Evolutionary conservation across 2,797 vertebrate genomes (phyloP).

Genomic region (Otus scops): DNA sequence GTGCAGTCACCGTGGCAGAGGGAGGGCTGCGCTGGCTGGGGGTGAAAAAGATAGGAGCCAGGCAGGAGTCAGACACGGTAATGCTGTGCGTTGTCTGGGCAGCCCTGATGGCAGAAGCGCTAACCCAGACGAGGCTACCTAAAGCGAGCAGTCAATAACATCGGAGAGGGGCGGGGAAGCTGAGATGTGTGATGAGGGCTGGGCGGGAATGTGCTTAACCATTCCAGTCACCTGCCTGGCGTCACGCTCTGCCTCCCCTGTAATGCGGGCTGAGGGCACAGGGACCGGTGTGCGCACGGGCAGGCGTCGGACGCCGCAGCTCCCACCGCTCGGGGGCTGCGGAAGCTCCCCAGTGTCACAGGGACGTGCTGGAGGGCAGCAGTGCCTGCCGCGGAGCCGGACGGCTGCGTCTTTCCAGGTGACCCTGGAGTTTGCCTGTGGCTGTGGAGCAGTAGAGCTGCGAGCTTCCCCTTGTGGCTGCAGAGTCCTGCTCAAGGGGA

Average conservation of each 20-base stretch:
- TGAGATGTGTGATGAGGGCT: rapidly evolving
- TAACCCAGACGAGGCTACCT: rapidly evolving
- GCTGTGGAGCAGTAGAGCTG: neutral
- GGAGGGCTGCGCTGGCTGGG: neutral
- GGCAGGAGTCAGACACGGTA: rapidly evolving
- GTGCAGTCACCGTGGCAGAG: neutral
- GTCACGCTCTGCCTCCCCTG: neutral
- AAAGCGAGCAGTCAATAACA: rapidly evolving
- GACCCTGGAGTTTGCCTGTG: neutral
- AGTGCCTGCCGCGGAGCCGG: rapidly evolving
- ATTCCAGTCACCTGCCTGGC: neutral
- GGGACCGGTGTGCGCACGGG: too few species aligned
- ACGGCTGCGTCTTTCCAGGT: neutral
- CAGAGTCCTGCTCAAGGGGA: neutral
- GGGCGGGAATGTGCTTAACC: neutral
- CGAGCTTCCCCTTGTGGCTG: neutral
- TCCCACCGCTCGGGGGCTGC: rapidly evolving
- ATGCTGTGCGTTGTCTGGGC: neutral
- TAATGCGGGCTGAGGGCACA: neutral
- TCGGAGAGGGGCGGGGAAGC: neutral
- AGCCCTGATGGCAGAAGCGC: neutral
- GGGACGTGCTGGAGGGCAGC: neutral
- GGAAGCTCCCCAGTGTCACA: neutral
- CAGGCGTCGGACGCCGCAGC: neutral
- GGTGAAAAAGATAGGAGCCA: neutral